Conservation (phyloP, 1,140 invertebrate genomes). For the Thaumatotibia leucotreta region DNA sequence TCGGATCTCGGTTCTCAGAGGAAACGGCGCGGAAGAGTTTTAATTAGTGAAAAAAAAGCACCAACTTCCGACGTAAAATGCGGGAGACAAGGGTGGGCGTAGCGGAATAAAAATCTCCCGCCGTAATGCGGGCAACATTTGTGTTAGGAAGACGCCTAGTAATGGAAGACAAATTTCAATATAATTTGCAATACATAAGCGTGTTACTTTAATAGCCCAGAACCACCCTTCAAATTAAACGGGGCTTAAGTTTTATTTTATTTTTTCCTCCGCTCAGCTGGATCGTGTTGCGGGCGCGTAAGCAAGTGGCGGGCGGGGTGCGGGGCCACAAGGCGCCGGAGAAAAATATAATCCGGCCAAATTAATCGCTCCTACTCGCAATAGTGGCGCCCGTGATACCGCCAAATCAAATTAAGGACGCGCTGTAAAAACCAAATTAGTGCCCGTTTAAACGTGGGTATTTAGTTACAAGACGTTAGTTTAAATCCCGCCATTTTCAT, state of each 20-base stretch:
- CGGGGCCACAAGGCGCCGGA: constrained; percentile 44
- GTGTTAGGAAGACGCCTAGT: constrained; percentile 73
- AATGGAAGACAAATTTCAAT: constrained; percentile 78
- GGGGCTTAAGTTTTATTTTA: constrained; percentile 77
- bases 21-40: constrained; percentile 76
- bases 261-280: constrained; percentile 64
- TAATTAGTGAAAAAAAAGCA: constrained; percentile 75
- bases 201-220: constrained; percentile 78
- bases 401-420: constrained; percentile 77
- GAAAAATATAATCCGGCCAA: constrained; percentile 77
- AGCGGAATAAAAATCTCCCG: constrained; percentile 72
- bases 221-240: constrained; percentile 78
- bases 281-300: constrained; percentile 45
- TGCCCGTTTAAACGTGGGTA: constrained; percentile 76
- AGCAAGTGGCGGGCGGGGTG: constrained; percentile 35
- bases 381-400: constrained; percentile 72
- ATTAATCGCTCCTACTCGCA: constrained; percentile 75
- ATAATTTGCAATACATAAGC: constrained; percentile 79
- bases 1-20: constrained; percentile 71
- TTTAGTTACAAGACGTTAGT: constrained; percentile 78
- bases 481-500: constrained; percentile 77
- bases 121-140: constrained; percentile 75
- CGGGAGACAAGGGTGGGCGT: constrained; percentile 72
- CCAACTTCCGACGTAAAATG: constrained; percentile 71
- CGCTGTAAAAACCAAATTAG: constrained; percentile 79